A percentile compares a stretch with the other conserved stretches of the same genome.
phyloP scores from a whole-genome alignment of 2,797 vertebrate genomes.

The Carapus acus region DNA sequence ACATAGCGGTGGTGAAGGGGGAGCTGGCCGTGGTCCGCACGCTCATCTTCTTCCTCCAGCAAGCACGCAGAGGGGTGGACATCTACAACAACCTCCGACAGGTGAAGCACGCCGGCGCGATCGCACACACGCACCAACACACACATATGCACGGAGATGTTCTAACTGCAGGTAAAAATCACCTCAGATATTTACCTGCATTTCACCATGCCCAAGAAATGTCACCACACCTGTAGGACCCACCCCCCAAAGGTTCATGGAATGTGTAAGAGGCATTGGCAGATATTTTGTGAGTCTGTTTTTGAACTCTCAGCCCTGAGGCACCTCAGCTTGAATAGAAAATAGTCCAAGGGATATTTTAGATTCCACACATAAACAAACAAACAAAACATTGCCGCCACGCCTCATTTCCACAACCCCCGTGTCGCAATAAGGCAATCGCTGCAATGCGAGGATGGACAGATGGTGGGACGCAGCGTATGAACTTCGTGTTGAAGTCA shows the following conservation, averaged over 20 bases:
- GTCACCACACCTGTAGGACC: no score
- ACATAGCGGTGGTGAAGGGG: slow-evolving; percentile 84
- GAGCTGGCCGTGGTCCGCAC: slow-evolving; percentile 56
- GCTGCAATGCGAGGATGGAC: slow-evolving; percentile 1
- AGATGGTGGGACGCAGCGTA: no score
- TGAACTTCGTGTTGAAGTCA: no score
- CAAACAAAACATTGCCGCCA: neutral
- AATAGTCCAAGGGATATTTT: no score
- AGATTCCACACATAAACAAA: neutral
- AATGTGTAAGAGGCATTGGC: no score
- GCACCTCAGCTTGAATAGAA: neutral
- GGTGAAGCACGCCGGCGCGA: slow-evolving; percentile 60
- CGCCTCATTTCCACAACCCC: neutral
- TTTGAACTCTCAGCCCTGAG: no score
- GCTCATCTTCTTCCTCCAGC: slow-evolving; percentile 69
- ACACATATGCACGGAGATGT: no score
- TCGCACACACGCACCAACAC: slow-evolving; percentile 6
- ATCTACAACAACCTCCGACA: slow-evolving; percentile 85
- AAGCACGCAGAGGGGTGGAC: slow-evolving; percentile 69
- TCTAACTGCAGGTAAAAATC: no score
- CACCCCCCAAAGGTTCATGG: no score
- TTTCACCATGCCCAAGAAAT: no score
- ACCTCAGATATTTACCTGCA: no score
- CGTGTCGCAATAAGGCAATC: neutral
- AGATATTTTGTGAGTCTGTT: no score